These are phyloP conservation scores for Tachuris rubrigastra DNA, from an alignment of 2,113 vertebrate species.

Conservation along the genomic window DNA sequence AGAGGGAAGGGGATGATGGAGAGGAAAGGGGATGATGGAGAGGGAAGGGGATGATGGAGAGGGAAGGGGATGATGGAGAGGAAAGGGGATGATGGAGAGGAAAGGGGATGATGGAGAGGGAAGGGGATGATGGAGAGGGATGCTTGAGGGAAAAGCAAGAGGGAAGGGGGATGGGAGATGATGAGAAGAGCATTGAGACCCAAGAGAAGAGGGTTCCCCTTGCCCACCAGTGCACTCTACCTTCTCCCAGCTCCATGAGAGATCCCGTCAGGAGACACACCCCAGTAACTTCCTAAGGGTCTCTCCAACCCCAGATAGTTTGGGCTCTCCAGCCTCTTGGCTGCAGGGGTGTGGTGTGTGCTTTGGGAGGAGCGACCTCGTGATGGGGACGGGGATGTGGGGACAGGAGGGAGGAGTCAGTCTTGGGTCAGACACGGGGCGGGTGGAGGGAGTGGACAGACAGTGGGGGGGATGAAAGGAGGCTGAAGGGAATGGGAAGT, in stretches of 20 bases:
- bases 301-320: accelerated
- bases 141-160: background rate
- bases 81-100: accelerated
- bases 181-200: background rate
- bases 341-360: background rate
- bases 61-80: background rate
- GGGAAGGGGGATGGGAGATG: background rate
- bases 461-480: background rate
- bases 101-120: accelerated
- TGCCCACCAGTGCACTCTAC: accelerated
- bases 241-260: background rate
- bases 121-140: background rate
- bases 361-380: background rate
- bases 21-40: accelerated
- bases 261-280: background rate
- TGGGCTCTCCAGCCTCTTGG: background rate
- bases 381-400: background rate
- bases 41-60: background rate
- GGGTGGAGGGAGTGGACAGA: background rate
- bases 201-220: background rate
- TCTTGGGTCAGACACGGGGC: too few species aligned
- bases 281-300: background rate
- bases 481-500: background rate
- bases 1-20: accelerated
- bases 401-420: background rate